Percentiles rank a stretch among this genome's conserved stretches.
Evolutionary conservation across 2,797 vertebrate species (phyloP).

Genomic region (Rhinoraja longicauda): DNA sequence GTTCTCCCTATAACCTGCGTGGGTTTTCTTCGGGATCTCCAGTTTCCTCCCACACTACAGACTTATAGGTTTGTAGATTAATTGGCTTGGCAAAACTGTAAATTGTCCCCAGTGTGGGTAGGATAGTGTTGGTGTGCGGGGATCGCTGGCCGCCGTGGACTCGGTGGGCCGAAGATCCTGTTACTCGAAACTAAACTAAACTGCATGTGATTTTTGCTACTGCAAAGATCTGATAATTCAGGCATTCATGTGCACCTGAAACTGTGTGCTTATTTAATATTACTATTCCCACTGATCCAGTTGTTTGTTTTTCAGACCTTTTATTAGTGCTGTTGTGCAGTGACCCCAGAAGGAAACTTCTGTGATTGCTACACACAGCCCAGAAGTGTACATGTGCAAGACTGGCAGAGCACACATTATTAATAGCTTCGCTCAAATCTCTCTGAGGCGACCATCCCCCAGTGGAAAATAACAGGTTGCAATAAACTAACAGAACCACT

Average conservation of each 20-base stretch:
- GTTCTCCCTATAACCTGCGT: no score
- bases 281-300: not conserved
- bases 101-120: no score
- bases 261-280: conserved; percentile 1
- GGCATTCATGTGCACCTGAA: not conserved
- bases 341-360: not conserved
- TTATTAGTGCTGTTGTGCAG: not conserved
- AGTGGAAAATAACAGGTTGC: not conserved
- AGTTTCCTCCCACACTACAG: no score
- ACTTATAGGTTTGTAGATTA: no score
- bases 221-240: not conserved
- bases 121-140: no score
- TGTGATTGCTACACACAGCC: not conserved
- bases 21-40: no score
- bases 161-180: no score
- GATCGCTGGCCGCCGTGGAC: no score
- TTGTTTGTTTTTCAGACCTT: conserved; percentile 3
- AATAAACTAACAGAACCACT: not conserved
- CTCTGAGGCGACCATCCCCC: not conserved
- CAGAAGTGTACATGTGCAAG: not conserved
- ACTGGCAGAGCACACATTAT: not conserved
- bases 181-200: no score
- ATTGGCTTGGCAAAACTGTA: no score
- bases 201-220: not conserved
- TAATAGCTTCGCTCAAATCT: not conserved